Conservation (phyloP, 2,888 invertebrate genomes). For the Taenaris catops region DNA sequence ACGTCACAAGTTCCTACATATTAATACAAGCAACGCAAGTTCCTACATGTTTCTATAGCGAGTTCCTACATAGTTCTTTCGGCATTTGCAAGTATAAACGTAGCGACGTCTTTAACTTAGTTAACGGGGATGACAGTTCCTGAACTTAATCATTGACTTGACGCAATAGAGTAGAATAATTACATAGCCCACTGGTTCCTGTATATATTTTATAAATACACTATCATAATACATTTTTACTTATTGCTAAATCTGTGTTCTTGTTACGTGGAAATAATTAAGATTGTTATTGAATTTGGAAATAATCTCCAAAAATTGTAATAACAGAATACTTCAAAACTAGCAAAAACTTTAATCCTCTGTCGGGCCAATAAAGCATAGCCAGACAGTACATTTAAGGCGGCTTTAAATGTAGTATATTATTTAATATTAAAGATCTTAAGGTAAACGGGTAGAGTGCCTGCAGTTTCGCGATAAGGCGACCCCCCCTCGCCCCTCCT, state of each 20-base stretch:
- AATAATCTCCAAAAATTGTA: no score
- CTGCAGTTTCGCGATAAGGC: constrained; percentile 78
- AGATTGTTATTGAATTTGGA: no score
- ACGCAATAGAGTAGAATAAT: constrained; percentile 4
- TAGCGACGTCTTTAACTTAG: constrained; percentile 16
- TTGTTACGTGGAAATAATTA: no score
- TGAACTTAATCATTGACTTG: constrained; percentile 7
- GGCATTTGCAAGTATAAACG: constrained; percentile 24
- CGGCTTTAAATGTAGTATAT: constrained; percentile 70
- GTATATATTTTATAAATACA: no score
- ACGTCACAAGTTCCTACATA: constrained; percentile 30
- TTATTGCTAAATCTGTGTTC: no score
- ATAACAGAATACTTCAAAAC: no score
- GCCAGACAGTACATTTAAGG: constrained; percentile 47
- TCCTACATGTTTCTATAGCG: constrained; percentile 19
- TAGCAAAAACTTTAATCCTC: constrained; percentile 6
- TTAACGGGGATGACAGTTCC: constrained; percentile 12
- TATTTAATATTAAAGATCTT: constrained; percentile 79
- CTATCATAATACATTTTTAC: no score
- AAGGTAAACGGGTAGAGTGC: constrained; percentile 74
- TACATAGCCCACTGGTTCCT: not conserved
- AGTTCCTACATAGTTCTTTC: constrained; percentile 23
- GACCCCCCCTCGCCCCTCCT: constrained; percentile 36
- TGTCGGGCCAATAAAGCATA: constrained; percentile 45
- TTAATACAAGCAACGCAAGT: constrained; percentile 30